Base-by-base conservation (phyloP, 2,797 vertebrate genomes). In the Gambelia wislizenii region DNA sequence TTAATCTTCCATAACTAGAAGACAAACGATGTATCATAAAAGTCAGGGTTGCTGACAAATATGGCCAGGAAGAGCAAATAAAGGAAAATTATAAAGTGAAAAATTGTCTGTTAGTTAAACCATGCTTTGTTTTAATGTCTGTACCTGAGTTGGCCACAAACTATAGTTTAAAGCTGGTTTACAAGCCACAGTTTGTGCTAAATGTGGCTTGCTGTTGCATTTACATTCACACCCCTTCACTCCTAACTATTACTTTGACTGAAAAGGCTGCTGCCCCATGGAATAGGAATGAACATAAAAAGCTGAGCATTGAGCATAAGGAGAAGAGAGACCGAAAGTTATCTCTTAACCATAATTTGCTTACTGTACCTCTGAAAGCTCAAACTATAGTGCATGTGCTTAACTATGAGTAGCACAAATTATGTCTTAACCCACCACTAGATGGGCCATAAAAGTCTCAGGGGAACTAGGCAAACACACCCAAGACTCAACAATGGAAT, bases 401-500 rank as follows among this genome's bases (percentile, higher is more conserved):
- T 27, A 86, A 27, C 27, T 75, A 56, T 54, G 4, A 14, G 54
- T 56, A 61, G 30, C 39, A 72, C 27, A n/a, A 27, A 44, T 74
- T 75, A 70, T 72, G 42, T 87, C 36, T 64, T 64, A 88, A 82
- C 25, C 22, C 7, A 88, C 2, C 6, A 18, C 27, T 36, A 0
- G 86, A 94, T 77, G 82, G 64, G 76, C 76, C 75, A 79, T 90
- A 74, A 91, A 92, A 25, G 59, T 91, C 83, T 87, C 87, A 70
- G 76, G 75, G 84, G 64, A 91, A 33, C 61, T 74, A 54, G 70
- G 13, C n/a, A 92, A 95, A 89, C 54, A 89, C 86, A 91, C 88
- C 25, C 90, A 88, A 67, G 85, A 42, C 87, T 95, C 78, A 61
- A 54, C 90, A 82, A 25, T 76, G 83, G 92, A 91, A 94, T 87